Conservation (phyloP, 2,888 invertebrate species). For the Trachelus tabidus region DNA sequence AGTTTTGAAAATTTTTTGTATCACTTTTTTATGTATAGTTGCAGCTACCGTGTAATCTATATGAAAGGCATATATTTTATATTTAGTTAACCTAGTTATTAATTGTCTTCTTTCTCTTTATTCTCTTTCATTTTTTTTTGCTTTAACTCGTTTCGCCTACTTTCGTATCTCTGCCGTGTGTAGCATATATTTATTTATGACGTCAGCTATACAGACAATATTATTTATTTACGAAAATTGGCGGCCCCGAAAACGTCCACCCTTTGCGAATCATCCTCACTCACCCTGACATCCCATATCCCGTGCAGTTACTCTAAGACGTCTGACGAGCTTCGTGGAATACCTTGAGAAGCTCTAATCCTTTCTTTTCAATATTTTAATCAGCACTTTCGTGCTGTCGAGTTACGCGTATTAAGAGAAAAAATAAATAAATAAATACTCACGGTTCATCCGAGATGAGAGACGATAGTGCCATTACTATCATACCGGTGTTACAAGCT, state of each 20-base stretch:
- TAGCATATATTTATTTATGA: conserved; percentile 33
- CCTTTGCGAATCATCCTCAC: neutral
- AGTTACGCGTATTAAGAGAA: conserved; percentile 21
- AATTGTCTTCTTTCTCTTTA: conserved; percentile 22
- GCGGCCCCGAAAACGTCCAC: neutral
- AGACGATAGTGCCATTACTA: conserved; percentile 47
- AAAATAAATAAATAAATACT: conserved; percentile 17
- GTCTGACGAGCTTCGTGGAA: neutral
- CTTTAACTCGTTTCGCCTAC: conserved; percentile 13
- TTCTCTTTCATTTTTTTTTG: conserved; percentile 10
- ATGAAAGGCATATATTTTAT: conserved; percentile 30
- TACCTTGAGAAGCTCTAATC: neutral
- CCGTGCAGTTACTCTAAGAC: neutral
- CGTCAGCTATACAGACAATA: conserved; percentile 12
- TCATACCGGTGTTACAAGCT: conserved; percentile 34
- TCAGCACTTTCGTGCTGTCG: conserved; percentile 12
- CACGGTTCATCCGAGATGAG: conserved; percentile 24
- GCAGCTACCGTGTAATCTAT: conserved; percentile 32
- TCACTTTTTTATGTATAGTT: conserved; percentile 34
- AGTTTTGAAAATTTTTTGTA: conserved; percentile 26
- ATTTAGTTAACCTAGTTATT: conserved; percentile 30
- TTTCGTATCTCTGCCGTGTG: conserved; percentile 24
- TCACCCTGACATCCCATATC: neutral
- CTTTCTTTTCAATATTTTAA: conserved; percentile 17
- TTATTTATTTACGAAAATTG: conserved; percentile 30